These are phyloP conservation scores for Sparus aurata DNA, from an alignment of 2,797 vertebrate genomes.

Conservation along the genomic window DNA sequence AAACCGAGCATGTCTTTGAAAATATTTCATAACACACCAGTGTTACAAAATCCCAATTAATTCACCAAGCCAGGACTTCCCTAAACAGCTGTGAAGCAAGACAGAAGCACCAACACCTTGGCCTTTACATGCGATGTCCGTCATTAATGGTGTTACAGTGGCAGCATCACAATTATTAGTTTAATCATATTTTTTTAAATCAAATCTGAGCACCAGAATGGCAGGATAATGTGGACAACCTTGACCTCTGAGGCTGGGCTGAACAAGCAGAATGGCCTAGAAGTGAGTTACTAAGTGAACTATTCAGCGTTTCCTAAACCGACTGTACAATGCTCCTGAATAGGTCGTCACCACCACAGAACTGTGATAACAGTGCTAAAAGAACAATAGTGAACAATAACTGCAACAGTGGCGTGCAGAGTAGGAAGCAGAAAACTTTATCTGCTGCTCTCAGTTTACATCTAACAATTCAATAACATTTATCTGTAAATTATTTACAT, in stretches of 20 bases:
- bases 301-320: slow-evolving; percentile 59
- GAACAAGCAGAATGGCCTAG: slow-evolving; percentile 76
- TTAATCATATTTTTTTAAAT: background rate
- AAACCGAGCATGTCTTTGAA: background rate
- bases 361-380: slow-evolving; percentile 53
- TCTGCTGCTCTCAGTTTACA: slow-evolving; percentile 18
- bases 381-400: slow-evolving; percentile 54
- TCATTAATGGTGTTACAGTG: background rate
- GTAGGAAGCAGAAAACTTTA: slow-evolving; percentile 14
- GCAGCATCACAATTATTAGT: background rate
- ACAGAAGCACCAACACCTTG: background rate
- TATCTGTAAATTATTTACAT: background rate
- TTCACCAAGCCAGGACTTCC: background rate
- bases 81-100: background rate
- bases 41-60: background rate
- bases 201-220: slow-evolving; percentile 1
- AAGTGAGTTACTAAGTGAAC: slow-evolving; percentile 70
- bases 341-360: slow-evolving; percentile 46
- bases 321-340: slow-evolving; percentile 63
- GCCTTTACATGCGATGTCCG: background rate
- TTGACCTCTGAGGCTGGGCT: slow-evolving; percentile 59
- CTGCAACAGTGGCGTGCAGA: slow-evolving; percentile 28
- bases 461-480: background rate
- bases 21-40: background rate
- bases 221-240: slow-evolving; percentile 22